A percentile compares a stretch with the other conserved stretches of the same genome.
These are phyloP conservation scores for Catostomus latipinnis DNA, from an alignment of 2,797 vertebrate genomes.

Conservation along the genomic window DNA sequence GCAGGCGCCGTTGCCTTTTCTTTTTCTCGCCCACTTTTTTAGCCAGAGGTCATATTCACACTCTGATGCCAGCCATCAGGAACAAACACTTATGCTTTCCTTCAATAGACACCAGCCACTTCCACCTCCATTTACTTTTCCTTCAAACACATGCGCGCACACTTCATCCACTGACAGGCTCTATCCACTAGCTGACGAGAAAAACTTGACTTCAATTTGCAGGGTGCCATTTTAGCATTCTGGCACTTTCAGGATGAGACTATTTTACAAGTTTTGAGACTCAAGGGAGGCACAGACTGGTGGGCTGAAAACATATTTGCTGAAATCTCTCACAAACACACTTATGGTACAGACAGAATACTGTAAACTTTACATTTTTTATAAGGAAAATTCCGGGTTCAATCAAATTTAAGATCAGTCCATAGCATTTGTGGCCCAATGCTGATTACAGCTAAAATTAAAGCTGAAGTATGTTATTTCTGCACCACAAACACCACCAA, in stretches of 20 bases:
- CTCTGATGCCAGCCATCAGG: conserved; percentile 62
- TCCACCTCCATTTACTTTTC: conserved; percentile 75
- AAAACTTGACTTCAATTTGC: conserved; percentile 75
- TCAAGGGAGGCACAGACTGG: conserved; percentile 58
- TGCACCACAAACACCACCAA: too few relatives aligned
- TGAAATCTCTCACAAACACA: conserved; percentile 26
- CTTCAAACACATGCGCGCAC: conserved; percentile 64
- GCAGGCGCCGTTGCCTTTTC: conserved; percentile 29
- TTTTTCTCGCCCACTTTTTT: conserved; percentile 59
- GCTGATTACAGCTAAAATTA: too few relatives aligned
- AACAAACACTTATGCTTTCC: conserved; percentile 70
- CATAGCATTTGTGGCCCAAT: too few relatives aligned
- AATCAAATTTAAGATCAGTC: too few relatives aligned
- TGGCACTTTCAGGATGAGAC: conserved; percentile 67
- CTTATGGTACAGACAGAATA: not conserved
- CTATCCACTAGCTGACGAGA: conserved; percentile 62
- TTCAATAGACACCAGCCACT: conserved; percentile 71
- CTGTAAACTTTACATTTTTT: not conserved
- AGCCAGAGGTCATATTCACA: conserved; percentile 73
- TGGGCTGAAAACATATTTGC: conserved; percentile 51
- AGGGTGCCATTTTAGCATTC: conserved; percentile 75
- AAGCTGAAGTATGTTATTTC: too few relatives aligned
- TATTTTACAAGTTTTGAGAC: conserved; percentile 70
- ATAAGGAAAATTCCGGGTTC: too few relatives aligned
- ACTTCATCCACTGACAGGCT: conserved; percentile 65